phyloP scores from a whole-genome alignment of 2,113 vertebrate species.

The Alethe castanea region DNA sequence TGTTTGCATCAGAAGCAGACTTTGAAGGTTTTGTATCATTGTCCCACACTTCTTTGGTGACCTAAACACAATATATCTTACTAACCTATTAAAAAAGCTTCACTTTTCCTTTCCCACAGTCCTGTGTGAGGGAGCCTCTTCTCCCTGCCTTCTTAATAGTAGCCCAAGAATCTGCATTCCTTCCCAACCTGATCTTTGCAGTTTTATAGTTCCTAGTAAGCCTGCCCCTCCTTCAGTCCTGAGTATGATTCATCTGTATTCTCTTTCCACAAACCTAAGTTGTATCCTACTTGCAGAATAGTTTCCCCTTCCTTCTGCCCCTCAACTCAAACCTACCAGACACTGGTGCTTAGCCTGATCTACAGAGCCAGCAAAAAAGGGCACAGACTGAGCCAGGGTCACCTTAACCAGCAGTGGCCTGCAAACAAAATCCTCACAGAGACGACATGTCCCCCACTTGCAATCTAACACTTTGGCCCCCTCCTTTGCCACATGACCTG shows the following conservation, averaged over 20 bases:
- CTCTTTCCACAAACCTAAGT: not conserved
- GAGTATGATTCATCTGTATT: not conserved
- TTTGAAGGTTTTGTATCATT: not conserved
- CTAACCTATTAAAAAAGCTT: not conserved
- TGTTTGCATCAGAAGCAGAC: not conserved
- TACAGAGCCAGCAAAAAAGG: not conserved
- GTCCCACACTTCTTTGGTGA: not conserved
- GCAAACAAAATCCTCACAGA: not conserved
- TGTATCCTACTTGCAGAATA: not conserved
- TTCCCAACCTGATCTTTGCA: not conserved
- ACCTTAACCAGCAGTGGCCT: not conserved
- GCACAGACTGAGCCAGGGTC: not conserved
- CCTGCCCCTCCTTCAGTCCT: not conserved
- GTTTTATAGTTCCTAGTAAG: not conserved
- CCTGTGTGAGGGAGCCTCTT: not conserved
- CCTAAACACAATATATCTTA: not conserved
- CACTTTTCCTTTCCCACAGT: not conserved
- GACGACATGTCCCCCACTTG: not conserved
- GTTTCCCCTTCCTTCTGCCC: not conserved
- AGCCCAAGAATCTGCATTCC: not conserved
- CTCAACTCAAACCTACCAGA: not conserved
- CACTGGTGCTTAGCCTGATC: not conserved
- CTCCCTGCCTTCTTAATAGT: not conserved
- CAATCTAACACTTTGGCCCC: slow-evolving; percentile 32
- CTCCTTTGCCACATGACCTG: not conserved